Evolutionary conservation across 2,797 vertebrate species (phyloP).

Genomic region (Liparis tanakae): DNA sequence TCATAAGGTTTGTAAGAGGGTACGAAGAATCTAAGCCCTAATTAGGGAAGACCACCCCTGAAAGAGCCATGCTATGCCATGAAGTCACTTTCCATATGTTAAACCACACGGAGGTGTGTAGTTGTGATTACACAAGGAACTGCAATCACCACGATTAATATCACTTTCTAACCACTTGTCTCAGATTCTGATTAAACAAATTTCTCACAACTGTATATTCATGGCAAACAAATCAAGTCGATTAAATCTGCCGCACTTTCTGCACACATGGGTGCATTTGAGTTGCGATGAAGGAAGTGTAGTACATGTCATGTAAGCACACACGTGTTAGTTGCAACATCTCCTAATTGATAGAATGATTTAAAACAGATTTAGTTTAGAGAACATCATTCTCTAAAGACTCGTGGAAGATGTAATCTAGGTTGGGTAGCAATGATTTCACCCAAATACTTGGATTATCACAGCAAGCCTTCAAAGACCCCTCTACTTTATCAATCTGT

Average conservation of each 20-base stretch:
- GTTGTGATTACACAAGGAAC: constrained; percentile 26
- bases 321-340: background rate
- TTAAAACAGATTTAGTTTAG: background rate
- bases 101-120: constrained; percentile 70
- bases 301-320: background rate
- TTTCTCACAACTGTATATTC: constrained; percentile 27
- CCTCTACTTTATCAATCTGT: constrained; percentile 45
- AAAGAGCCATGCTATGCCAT: constrained; percentile 52
- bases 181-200: constrained; percentile 33
- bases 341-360: background rate
- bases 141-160: constrained; percentile 21
- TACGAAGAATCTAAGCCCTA: constrained; percentile 49
- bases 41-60: constrained; percentile 72
- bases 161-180: background rate
- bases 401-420: constrained; percentile 6
- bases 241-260: constrained; percentile 3
- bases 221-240: constrained; percentile 19
- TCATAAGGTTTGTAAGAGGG: constrained; percentile 33
- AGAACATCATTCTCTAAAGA: background rate
- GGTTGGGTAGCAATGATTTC: constrained; percentile 24
- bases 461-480: constrained; percentile 67
- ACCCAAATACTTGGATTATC: constrained; percentile 49
- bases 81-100: constrained; percentile 63
- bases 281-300: background rate
- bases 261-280: background rate